A percentile compares a stretch with the other conserved stretches of the same genome.
These are phyloP conservation scores for Sarcophaga variegata DNA, from an alignment of 2,888 invertebrate species.

Conservation along the genomic window DNA sequence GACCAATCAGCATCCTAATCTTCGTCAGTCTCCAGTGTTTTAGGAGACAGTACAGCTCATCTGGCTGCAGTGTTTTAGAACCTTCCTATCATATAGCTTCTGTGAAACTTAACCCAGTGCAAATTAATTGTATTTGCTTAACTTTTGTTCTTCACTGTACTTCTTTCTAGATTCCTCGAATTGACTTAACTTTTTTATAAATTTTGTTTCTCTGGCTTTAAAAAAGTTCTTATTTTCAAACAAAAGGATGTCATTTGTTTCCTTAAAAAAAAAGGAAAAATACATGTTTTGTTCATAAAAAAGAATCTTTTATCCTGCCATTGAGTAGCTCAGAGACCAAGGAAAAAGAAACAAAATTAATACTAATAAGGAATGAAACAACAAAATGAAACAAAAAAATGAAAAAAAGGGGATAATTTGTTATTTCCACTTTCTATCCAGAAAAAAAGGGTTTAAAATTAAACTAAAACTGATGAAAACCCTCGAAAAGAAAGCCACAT, in stretches of 20 bases:
- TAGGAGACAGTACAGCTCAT: no score
- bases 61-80: no score
- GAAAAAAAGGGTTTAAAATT: conserved; percentile 7
- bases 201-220: no score
- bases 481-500: neutral
- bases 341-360: conserved; percentile 8
- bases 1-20: no score
- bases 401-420: neutral
- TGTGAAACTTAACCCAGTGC: no score
- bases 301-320: no score
- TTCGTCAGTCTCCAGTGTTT: no score
- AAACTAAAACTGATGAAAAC: neutral
- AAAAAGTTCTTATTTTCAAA: neutral
- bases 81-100: no score
- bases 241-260: conserved; percentile 32
- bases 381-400: neutral
- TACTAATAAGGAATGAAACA: neutral
- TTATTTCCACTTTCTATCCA: conserved; percentile 4
- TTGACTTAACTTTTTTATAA: no score
- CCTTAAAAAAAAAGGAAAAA: neutral
- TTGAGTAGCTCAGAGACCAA: neutral
- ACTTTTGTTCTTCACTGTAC: neutral
- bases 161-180: no score
- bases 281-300: no score
- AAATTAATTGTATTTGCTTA: no score